These are phyloP conservation scores for Tinea trinotella DNA, from an alignment of 2,888 invertebrate genomes.

Conservation along the genomic window DNA sequence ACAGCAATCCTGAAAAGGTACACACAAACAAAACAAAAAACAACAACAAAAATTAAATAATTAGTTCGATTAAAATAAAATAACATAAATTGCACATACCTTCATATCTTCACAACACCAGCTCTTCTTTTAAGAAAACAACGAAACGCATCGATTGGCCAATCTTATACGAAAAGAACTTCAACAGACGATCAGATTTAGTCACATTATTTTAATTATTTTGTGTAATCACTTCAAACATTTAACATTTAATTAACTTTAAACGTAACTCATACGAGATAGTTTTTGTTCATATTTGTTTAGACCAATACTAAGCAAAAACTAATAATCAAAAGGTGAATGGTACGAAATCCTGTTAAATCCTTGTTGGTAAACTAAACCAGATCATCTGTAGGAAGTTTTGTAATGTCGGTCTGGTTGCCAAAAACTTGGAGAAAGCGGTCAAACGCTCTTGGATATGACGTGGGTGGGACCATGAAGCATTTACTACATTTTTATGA, in stretches of 20 bases:
- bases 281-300: no score
- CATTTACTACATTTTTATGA: slow-evolving; percentile 55
- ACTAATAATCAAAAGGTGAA: no score
- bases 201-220: no score
- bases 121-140: slow-evolving; percentile 24
- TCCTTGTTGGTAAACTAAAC: no score
- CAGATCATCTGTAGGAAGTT: no score
- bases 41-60: slow-evolving; percentile 19
- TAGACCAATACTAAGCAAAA: no score
- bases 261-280: no score
- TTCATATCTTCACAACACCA: slow-evolving; percentile 36
- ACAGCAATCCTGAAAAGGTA: slow-evolving; percentile 50
- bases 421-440: slow-evolving; percentile 19
- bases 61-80: slow-evolving; percentile 28
- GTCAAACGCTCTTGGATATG: slow-evolving; percentile 20
- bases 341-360: no score
- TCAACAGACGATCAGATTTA: no score
- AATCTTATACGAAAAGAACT: slow-evolving; percentile 46
- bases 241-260: no score
- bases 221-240: no score
- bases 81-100: slow-evolving; percentile 48
- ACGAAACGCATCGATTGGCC: slow-evolving; percentile 43
- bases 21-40: slow-evolving; percentile 36
- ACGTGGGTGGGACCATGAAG: slow-evolving; percentile 49
- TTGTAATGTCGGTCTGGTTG: slow-evolving; percentile 13